These are phyloP conservation scores for Rhizoglyphus robini DNA, from an alignment of 1,140 invertebrate species.

Conservation along the genomic window DNA sequence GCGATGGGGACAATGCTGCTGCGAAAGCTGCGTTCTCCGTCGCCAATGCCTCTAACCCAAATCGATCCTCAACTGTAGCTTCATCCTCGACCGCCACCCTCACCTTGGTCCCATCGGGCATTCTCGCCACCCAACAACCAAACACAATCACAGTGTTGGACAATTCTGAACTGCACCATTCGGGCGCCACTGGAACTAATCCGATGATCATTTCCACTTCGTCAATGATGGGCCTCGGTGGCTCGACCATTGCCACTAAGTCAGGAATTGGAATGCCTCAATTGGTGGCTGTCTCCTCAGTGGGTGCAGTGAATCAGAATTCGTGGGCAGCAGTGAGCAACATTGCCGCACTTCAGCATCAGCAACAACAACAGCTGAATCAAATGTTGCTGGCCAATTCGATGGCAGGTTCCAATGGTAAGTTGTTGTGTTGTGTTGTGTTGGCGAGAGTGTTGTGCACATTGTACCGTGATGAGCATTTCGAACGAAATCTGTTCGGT, in stretches of 20 bases:
- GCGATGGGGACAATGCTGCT: constrained; percentile 34
- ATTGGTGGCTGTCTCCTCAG: neutral
- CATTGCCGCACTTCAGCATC: neutral
- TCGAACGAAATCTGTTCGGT: no score
- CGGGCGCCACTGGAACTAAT: neutral
- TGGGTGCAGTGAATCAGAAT: neutral
- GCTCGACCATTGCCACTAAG: neutral
- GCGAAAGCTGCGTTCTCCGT: no score
- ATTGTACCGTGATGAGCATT: no score
- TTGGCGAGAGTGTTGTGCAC: no score
- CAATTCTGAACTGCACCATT: neutral
- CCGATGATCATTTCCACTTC: neutral
- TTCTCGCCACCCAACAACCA: neutral
- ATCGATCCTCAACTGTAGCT: neutral
- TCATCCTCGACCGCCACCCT: neutral
- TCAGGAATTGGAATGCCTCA: neutral
- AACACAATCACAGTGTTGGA: neutral
- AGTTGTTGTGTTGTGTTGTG: no score
- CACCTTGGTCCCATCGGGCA: neutral
- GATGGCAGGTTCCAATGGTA: no score
- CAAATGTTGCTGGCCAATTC: neutral
- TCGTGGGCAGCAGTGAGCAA: neutral
- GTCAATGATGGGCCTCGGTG: neutral
- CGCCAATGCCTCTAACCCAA: neutral
- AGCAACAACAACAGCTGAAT: constrained; percentile 3